These are phyloP conservation scores for Athalia rosae DNA, from an alignment of 2,888 invertebrate genomes.

Conservation along the genomic window DNA sequence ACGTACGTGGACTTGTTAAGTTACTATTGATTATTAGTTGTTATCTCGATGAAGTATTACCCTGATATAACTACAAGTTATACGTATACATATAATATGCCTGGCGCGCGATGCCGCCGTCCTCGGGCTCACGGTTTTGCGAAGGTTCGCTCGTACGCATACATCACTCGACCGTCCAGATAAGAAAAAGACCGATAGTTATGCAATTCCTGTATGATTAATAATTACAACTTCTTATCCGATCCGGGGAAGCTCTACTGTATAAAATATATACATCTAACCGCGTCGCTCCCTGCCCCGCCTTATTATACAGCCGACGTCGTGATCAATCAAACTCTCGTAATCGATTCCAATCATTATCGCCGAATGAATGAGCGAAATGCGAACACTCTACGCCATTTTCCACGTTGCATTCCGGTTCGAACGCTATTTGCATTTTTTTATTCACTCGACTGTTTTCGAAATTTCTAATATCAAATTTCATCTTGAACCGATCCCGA, in stretches of 20 bases:
- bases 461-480: too few species aligned
- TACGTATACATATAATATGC: conserved; percentile 31
- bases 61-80: conserved; percentile 50
- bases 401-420: too few species aligned
- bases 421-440: too few species aligned
- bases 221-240: conserved; percentile 36
- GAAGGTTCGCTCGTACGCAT: conserved; percentile 10
- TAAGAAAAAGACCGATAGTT: conserved; percentile 40
- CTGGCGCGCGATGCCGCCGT: not conserved
- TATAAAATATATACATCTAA: too few species aligned
- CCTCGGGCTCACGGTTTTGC: conserved; percentile 23
- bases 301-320: conserved; percentile 27
- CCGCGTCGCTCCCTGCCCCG: conserved; percentile 1
- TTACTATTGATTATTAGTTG: conserved; percentile 68
- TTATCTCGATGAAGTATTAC: conserved; percentile 69
- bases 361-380: too few species aligned
- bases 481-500: too few species aligned
- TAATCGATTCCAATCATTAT: conserved; percentile 8
- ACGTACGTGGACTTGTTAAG: conserved; percentile 34
- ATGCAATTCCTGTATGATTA: conserved; percentile 33
- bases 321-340: conserved; percentile 21
- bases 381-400: too few species aligned
- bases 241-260: not conserved
- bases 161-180: conserved; percentile 31
- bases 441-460: too few species aligned